Conservation (phyloP, 2,888 invertebrate species). For the Amiota mariae region DNA sequence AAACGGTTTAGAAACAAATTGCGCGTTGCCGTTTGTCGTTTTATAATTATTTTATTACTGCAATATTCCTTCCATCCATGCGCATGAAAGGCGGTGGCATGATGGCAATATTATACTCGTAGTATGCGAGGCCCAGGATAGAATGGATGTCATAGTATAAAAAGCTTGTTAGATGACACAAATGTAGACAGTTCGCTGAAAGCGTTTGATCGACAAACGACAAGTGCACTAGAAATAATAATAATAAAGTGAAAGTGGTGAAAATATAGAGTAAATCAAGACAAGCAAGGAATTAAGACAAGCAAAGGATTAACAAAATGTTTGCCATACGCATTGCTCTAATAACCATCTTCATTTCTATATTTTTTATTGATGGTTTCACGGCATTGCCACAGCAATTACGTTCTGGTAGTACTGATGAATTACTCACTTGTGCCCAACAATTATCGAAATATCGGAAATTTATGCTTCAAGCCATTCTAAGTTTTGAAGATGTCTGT, state of each 20-base stretch:
- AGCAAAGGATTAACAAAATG: conserved; percentile 12
- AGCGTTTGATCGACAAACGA: conserved; percentile 1
- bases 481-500: conserved; percentile 71
- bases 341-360: background rate
- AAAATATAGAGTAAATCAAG: background rate
- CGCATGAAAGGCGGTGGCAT: too few relatives aligned
- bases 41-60: conserved; percentile 64
- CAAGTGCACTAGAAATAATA: background rate
- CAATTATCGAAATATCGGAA: conserved; percentile 69
- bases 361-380: background rate
- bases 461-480: conserved; percentile 68
- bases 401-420: conserved; percentile 39
- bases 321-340: background rate
- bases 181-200: conserved; percentile 10
- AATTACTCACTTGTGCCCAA: conserved; percentile 63
- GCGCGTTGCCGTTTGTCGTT: conserved; percentile 43
- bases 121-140: too few relatives aligned
- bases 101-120: too few relatives aligned
- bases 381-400: background rate
- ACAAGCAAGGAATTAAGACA: background rate
- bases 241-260: background rate
- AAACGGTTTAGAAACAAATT: conserved; percentile 67
- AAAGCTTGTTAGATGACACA: conserved; percentile 9
- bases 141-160: too few relatives aligned
- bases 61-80: background rate